Conservation (phyloP, 2,113 vertebrate species). For the Crotophaga sulcirostris region DNA sequence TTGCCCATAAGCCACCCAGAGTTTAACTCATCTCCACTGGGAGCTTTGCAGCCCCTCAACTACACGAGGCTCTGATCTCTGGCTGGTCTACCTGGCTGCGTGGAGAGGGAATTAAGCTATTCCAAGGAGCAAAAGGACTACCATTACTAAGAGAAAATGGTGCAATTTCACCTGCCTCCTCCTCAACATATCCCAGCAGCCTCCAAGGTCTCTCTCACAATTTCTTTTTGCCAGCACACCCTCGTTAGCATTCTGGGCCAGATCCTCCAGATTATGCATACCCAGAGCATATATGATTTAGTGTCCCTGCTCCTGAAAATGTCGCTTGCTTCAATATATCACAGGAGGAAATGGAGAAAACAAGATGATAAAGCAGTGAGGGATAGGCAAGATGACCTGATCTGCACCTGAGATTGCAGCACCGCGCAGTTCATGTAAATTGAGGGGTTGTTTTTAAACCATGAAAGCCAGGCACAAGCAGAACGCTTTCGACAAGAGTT, state of each 20-base stretch:
- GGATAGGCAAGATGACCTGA: neutral
- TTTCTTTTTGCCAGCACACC: neutral
- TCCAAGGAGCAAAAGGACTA: neutral
- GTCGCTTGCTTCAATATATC: neutral
- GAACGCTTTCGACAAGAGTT: neutral
- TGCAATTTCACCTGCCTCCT: neutral
- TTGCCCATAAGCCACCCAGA: neutral
- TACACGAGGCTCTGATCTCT: neutral
- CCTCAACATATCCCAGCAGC: neutral
- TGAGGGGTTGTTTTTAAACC: neutral
- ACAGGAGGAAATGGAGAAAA: neutral
- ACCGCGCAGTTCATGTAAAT: neutral
- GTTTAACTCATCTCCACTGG: neutral
- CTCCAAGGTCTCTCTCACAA: neutral
- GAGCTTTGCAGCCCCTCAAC: neutral
- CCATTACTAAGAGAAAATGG: neutral
- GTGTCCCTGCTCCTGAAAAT: neutral
- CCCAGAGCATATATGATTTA: conserved; percentile 5
- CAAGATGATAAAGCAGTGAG: conserved; percentile 21
- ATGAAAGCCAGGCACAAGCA: neutral
- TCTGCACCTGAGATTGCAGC: neutral
- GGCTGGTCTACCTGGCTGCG: neutral
- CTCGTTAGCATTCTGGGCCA: neutral
- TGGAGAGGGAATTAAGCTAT: neutral
- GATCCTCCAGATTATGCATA: neutral